Base-by-base conservation (phyloP, 1,140 invertebrate species). In the Drosophila nebulosa region DNA sequence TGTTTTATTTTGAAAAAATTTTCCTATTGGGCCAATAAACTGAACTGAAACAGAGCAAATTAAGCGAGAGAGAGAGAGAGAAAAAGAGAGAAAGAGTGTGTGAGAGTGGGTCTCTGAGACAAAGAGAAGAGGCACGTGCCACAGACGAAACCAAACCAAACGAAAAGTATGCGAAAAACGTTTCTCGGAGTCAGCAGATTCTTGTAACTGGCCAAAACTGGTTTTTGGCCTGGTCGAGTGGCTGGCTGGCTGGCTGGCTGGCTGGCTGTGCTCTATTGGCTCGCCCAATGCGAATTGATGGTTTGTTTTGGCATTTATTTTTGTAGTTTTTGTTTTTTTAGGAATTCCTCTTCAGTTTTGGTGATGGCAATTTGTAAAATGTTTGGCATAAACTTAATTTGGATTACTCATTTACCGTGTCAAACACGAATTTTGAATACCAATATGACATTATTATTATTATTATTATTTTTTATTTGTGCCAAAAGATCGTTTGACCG, bases 141-240 rank as follows among this genome's bases (percentile, higher is more conserved):
- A 24, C 56, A 50, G 4, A 46, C 14, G 24, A 21, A 30, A 30
- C 10, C 3, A 12, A 32, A 3, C 24, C 2, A 24, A 24, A 51
- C 61, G 64, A 65, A 55, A 80, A 86, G 77, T 80, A 76, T 78
- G 78, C 60, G 74, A 77, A 80, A 85, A 46, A 46, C 18, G 16
- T 3, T 46, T 46, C 16, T 21, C 14, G 21, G 50, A 68, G 51
- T 81, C 60, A 66, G 22, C 26, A 32, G 22, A 71, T 53, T 67
- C 66, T 27, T 73, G 77, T 77, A 86, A 84, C 80, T 78, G 80
- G 55, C 61, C 46, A 32, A 85, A 85, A 85, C 80, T 85, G 78
- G 80, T 85, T 84, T 84, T 60, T 10, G 26, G 32, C 27, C 56
- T 50, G 55, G 39, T 46, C 18, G 16, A 21, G 16, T 46, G 16